phyloP scores from a whole-genome alignment of 1,140 invertebrate genomes.

The Laodelphax striatellus region DNA sequence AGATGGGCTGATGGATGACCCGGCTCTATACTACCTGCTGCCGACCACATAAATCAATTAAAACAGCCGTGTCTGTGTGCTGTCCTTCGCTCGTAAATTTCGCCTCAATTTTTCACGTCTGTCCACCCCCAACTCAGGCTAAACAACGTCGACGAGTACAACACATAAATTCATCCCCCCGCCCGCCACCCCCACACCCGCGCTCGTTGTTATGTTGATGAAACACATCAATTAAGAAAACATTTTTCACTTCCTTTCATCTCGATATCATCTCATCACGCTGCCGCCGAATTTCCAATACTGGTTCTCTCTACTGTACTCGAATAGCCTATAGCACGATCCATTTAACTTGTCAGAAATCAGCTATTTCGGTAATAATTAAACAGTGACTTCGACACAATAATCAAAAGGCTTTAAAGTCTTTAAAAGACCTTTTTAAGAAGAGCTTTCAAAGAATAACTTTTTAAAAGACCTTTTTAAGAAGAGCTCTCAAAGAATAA shows the following conservation, averaged over 20 bases:
- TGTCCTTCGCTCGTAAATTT: background rate
- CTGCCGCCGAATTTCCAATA: no score
- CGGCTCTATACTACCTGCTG: background rate
- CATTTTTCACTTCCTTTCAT: background rate
- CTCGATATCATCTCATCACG: no score
- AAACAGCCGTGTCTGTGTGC: background rate
- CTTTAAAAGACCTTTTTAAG: no score
- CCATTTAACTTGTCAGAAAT: no score
- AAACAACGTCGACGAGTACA: background rate
- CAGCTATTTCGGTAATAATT: no score
- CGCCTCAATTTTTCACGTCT: conserved; percentile 1
- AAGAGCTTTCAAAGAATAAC: no score
- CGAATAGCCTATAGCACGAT: no score
- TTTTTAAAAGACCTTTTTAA: no score
- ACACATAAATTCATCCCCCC: conserved; percentile 1
- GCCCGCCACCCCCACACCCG: background rate
- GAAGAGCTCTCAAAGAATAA: no score
- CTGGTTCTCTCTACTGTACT: no score
- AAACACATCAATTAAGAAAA: conserved; percentile 2
- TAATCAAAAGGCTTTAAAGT: no score
- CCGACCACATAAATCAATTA: conserved; percentile 1
- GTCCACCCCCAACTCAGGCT: background rate
- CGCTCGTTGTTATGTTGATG: background rate
- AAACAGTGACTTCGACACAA: no score
- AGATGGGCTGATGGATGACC: background rate